Evolutionary conservation across 2,797 vertebrate genomes (phyloP).

Genomic region (Orientallactaga sibirica): DNA sequence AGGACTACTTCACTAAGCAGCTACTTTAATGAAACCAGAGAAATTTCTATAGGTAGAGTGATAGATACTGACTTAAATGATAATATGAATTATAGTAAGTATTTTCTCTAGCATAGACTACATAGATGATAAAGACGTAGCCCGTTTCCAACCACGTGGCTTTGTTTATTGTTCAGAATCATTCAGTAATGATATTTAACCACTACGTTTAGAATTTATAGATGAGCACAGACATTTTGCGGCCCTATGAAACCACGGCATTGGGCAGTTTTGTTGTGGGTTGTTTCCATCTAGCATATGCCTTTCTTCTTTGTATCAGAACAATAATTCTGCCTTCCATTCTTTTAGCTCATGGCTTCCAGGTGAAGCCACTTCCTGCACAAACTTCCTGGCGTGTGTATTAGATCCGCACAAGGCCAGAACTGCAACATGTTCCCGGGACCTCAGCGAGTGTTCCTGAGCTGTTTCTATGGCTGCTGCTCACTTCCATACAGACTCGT

Average conservation of each 20-base stretch:
- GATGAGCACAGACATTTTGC: not conserved
- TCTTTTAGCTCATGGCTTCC: not conserved
- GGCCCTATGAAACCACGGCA: not conserved
- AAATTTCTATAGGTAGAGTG: constrained; percentile 11
- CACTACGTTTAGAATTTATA: constrained; percentile 14
- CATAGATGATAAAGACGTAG: not conserved
- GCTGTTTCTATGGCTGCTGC: not conserved
- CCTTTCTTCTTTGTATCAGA: not conserved
- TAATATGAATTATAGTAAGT: not conserved
- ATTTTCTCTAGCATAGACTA: not conserved
- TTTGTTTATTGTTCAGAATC: constrained; percentile 31
- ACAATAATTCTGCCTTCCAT: not conserved
- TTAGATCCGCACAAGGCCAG: not conserved
- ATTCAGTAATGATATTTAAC: not conserved
- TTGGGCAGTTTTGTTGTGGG: not conserved
- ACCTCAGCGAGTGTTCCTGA: not conserved
- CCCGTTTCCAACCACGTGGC: not conserved
- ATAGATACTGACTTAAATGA: not conserved
- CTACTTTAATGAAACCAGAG: constrained; percentile 48
- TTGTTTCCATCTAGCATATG: not conserved
- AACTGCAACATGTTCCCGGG: no score
- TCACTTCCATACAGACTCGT: not conserved
- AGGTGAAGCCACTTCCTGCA: not conserved
- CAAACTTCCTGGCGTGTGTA: not conserved
- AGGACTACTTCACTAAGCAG: constrained; percentile 39